Base-by-base conservation (phyloP, 2,797 vertebrate genomes). In the Takifugu rubripes region DNA sequence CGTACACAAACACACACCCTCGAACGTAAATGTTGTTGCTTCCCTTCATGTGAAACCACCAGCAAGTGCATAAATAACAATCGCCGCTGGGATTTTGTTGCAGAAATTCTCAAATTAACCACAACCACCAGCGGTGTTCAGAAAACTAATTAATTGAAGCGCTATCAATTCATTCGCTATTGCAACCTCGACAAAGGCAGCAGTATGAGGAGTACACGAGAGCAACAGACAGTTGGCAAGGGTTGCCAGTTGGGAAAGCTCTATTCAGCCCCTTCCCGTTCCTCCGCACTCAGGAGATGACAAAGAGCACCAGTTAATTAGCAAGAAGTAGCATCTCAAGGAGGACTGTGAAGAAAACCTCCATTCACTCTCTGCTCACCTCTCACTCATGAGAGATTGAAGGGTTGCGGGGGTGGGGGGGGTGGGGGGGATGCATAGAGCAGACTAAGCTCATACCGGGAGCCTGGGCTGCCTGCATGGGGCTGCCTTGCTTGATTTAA, bases 281-380 rank as follows among this genome's bases (percentile, higher is more conserved):
- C 80, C 83, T 85, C 75, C 87, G 75, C 82, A 74, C 71, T 83
- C 70, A 74, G 72, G 72, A 76, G 74, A 83, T 74, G 74, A 89
- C 86, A 89, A 90, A 90, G 88, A 88, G 74, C 85, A 75, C 74
- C 79, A 82, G 89, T 90, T 91, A 89, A 91, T 91, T 90, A 90
- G 86, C 79, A 85, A 88, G 83, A 89, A 91, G 89, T 81, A 88
- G 82, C 82, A 86, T 83, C 86, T 85, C 82, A 77, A 88, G 85
- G 77, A 86, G 79, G 68, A 58, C 76, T 61, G 65, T 5, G 81
- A 72, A 81, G 76, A 85, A 85, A 83, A 77, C 72, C 52, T 70
- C 70, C 67, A 80, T 89, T 90, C 86, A 51, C 78, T 57, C 64
- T 58, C 43, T 43, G 66, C 72, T 84, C 77, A 84, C 73, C 81